Percentiles rank a stretch among this genome's conserved stretches.
phyloP scores from a whole-genome alignment of 1,140 invertebrate species.

The Brachystomella parvula region DNA sequence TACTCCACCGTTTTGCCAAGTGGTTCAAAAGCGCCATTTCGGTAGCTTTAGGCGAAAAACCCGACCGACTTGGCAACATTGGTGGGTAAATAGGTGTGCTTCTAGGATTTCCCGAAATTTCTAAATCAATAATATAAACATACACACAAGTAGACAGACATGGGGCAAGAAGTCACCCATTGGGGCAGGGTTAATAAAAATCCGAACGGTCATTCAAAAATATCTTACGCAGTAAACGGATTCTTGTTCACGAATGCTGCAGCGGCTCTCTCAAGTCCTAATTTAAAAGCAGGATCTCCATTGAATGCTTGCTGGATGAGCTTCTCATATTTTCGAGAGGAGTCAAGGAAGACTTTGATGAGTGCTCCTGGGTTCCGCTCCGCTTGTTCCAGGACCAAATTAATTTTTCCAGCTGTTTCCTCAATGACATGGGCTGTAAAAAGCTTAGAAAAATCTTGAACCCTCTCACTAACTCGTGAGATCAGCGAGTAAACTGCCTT shows the following conservation, averaged over 20 bases:
- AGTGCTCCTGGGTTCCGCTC: not conserved
- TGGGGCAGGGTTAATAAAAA: no score
- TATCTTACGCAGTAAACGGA: conserved; percentile 2
- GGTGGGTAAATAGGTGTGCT: no score
- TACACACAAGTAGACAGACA: no score
- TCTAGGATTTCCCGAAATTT: no score
- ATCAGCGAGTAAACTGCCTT: not conserved
- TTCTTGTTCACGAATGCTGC: conserved; percentile 16
- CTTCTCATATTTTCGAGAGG: not conserved
- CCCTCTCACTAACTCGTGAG: not conserved
- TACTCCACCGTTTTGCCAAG: no score
- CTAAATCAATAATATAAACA: no score
- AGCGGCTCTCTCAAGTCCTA: conserved; percentile 8
- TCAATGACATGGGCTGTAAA: not conserved
- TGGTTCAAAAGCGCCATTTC: no score
- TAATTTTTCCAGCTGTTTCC: not conserved
- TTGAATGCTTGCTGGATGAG: not conserved
- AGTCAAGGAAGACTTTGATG: not conserved
- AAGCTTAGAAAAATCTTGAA: not conserved
- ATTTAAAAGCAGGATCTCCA: conserved; percentile 5
- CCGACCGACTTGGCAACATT: no score
- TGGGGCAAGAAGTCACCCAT: no score
- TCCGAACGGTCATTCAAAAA: no score
- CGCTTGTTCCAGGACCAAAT: not conserved
- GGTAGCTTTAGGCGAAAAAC: no score